Evolutionary conservation across 2,113 vertebrate species (phyloP).

Genomic region (Platichthys stellatus): DNA sequence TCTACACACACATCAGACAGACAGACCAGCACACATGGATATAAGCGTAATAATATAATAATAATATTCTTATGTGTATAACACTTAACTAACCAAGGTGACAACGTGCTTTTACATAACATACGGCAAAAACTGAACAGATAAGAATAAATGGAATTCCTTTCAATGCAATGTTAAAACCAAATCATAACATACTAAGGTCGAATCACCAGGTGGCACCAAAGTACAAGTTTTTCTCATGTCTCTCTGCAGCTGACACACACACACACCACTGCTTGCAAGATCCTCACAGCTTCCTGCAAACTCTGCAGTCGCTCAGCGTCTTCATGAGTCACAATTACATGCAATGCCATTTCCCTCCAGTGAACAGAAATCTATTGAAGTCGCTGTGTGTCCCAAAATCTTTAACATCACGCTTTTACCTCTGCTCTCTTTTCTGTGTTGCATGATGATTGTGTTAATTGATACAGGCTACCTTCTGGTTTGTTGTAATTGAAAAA

Average conservation of each 20-base stretch:
- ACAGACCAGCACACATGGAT: not conserved
- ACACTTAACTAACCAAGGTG: not conserved
- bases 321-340: too few species aligned
- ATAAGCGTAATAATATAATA: not conserved
- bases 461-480: not conserved
- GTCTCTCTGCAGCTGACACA: not conserved
- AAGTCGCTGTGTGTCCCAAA: too few species aligned
- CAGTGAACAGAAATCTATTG: too few species aligned
- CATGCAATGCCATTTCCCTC: too few species aligned
- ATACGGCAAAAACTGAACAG: not conserved
- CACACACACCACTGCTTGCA: too few species aligned
- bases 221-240: slow-evolving; percentile 14
- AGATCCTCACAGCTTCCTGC: not conserved
- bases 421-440: too few species aligned
- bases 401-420: too few species aligned
- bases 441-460: not conserved
- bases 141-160: too few species aligned
- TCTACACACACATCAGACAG: not conserved
- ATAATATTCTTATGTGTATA: too few species aligned
- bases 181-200: too few species aligned
- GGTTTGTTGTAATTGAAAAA: not conserved
- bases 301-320: too few species aligned
- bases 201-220: slow-evolving; percentile 35
- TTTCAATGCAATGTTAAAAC: too few species aligned
- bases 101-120: not conserved